Base-by-base conservation (phyloP, 1,140 invertebrate species). In the Copidosoma floridanum region DNA sequence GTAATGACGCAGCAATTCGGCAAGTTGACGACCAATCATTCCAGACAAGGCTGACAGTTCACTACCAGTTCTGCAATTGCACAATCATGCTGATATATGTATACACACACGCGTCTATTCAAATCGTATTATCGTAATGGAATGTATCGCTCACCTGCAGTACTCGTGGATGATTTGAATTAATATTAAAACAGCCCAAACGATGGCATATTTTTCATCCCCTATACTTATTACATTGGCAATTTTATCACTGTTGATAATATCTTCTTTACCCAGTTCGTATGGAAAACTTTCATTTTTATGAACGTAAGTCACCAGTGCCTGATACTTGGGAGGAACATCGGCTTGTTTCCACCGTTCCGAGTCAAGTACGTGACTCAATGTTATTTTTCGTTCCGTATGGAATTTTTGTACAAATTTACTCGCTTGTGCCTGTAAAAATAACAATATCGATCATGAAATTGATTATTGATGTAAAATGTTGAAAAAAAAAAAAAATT, bases 301-400 rank as follows among this genome's bases (percentile, higher is more conserved):
- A 51, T 75, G 52, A 21, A 81, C 58, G 54, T 68, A 75, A 46
- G 65, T 74, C 12, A 96, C 87, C 46, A 97, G 82, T 57, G 81
- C 82, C 78, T 97, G 94, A 74, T 96, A 90, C 74, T 95, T 92
- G 58, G 82, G 76, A 1, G 93, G 90, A 41, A 98, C 91, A 67
- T 96, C 92, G n/a, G 93, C 91, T 68, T 90, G 86, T 73, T 91
- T 94, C 96, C 97, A 99, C 50, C 89, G 83, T 79, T 99, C 97
- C 65, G 86, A 87, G 70, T 98, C 95, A 35, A 99, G 79, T 35
- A 95, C 84, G 58, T 89, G 70, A 61, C 86, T 89, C 21, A 98
- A 79, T 77, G 95, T 95, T 21, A 84, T 87, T 76, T 93, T 93
- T 41, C 91, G 82, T 70, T 96, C 93, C 46, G 88, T 85, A 75